Percentiles rank a stretch among this genome's conserved stretches.
Evolutionary conservation across 2,888 invertebrate genomes (phyloP).

Genomic region (Anticlea derivata): DNA sequence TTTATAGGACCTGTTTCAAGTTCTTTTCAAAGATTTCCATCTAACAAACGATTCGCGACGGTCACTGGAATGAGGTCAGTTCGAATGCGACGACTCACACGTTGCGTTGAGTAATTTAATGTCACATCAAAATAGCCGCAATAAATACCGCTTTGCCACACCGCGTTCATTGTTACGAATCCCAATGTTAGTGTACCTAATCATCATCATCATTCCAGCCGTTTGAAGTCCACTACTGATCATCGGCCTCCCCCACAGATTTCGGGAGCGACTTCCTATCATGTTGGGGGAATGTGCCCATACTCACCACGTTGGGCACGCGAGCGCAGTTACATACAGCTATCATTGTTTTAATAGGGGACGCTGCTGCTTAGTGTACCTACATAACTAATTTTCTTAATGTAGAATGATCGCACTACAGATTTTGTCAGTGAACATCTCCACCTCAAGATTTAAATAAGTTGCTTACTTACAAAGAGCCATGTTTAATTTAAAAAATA

Average conservation of each 20-base stretch:
- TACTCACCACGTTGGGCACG: no score
- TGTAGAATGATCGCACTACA: conserved; percentile 40
- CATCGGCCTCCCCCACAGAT: no score
- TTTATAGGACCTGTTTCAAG: background rate
- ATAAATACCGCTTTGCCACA: conserved; percentile 64
- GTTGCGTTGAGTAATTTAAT: conserved; percentile 39
- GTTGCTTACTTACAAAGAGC: no score
- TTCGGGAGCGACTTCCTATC: no score
- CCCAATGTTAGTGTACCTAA: conserved; percentile 59
- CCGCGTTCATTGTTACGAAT: conserved; percentile 60
- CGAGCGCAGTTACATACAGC: no score
- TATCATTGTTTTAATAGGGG: no score
- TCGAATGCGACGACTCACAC: conserved; percentile 12
- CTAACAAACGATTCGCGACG: conserved; percentile 45
- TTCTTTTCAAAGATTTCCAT: conserved; percentile 12
- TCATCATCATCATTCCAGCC: no score
- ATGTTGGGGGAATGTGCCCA: no score
- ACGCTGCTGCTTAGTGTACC: no score
- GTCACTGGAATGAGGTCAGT: conserved; percentile 39
- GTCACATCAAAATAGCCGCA: conserved; percentile 58
- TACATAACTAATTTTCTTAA: conserved; percentile 25
- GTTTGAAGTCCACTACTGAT: no score
- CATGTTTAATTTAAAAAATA: no score
- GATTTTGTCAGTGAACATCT: background rate
- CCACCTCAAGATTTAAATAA: no score